Evolutionary conservation across 2,113 vertebrate species (phyloP), one percentile per base, ranked within the genome.

Genomic region (Gopherus flavomarginatus): DNA sequence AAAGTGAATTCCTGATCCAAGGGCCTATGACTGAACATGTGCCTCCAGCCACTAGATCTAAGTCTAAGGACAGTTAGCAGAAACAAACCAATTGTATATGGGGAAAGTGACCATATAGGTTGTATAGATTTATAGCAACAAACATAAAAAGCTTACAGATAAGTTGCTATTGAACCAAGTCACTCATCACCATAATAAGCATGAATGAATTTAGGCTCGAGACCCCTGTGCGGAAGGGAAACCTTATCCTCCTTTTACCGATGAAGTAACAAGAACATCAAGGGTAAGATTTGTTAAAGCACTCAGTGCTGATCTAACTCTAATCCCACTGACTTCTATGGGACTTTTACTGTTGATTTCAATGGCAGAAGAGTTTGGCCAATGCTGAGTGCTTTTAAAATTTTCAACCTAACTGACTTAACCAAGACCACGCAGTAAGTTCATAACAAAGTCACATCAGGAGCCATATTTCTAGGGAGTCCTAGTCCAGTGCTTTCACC

Each of bases 231-330:
- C 42, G 19, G 24, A 52, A 78, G 38, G 75, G 21, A 57, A 89
- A 57, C 0, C 0, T 62, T 47, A 75, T 11, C 87, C 35, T 22
- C 47, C 21, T 80, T 89, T 81, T 62, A 91, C 50, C 57, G 38
- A 83, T 81, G 69, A 1, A 1, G 87, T 93, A 96, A 96, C 2
- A 92, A 62, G 78, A 93, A 89, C 78, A 69, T 0, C 0, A 92
- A 86, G 38, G 17, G 49, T 53, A 26, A 27, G 1, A 31, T 57
- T 3, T 91, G 89, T 81, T 94, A 62, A 89, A 95, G 83, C 47
- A 42, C 72, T 91, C 80, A 4, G 47, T 31, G 56, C 56, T 86
- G 86, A 95, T 84, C 95, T 92, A 88, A 84, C 83, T 92, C 94
- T 92, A 38, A 14, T 95, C 50, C 86, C 8, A 1, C 0, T 38